Conservation (phyloP, 2,797 vertebrate species). For the Dromococcyx pavoninus region DNA sequence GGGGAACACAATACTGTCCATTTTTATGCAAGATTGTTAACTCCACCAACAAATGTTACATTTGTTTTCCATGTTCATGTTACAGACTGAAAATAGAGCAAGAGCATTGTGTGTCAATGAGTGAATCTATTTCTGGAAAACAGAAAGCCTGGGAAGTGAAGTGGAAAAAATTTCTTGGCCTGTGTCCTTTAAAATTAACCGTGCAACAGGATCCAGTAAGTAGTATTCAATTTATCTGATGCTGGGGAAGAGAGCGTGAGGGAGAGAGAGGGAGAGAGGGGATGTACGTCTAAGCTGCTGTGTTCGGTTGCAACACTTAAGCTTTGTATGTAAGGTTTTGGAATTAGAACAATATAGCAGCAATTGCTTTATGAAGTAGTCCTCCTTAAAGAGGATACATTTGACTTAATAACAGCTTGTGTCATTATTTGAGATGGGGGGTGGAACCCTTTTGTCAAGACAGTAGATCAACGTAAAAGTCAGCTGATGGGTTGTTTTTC, state of each 20-base stretch:
- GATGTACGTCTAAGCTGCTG: background rate
- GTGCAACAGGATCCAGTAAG: conserved; percentile 81
- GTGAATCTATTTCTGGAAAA: conserved; percentile 59
- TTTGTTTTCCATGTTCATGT: background rate
- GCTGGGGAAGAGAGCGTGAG: background rate
- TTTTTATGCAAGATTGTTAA: background rate
- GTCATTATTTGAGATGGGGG: background rate
- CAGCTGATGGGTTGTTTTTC: background rate
- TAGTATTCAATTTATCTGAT: background rate
- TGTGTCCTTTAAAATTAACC: conserved; percentile 73
- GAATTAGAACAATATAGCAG: background rate
- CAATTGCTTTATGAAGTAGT: background rate
- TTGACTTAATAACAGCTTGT: background rate
- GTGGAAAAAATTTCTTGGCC: conserved; percentile 78
- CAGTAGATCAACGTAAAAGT: background rate
- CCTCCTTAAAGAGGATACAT: background rate
- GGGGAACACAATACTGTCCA: background rate
- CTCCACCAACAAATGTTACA: background rate
- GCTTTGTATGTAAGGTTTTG: background rate
- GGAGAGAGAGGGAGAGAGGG: background rate
- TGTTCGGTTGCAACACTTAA: background rate
- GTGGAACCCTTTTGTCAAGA: background rate
- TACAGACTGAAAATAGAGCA: conserved; percentile 78
- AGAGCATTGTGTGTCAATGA: conserved; percentile 66
- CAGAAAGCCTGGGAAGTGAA: conserved; percentile 82